Percentiles rank a stretch among this genome's conserved stretches.
Conservation (phyloP, 2,797 vertebrate genomes). For the Rachycentron canadum region DNA sequence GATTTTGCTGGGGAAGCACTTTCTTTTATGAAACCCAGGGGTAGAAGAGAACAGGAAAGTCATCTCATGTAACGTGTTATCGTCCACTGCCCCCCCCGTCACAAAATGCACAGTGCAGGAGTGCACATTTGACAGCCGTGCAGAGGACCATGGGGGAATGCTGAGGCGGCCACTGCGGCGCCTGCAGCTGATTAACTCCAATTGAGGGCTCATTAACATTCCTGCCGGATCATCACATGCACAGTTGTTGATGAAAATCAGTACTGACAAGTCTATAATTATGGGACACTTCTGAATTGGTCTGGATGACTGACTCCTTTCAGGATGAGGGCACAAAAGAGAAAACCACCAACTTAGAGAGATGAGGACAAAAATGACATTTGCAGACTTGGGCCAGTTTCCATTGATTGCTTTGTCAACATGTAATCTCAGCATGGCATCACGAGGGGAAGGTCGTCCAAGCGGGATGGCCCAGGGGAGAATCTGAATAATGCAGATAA, state of each 20-base stretch:
- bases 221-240: constrained; percentile 75
- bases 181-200: constrained; percentile 77
- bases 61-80: constrained; percentile 17
- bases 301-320: constrained; percentile 66
- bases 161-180: constrained; percentile 41
- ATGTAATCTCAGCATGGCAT: constrained; percentile 49
- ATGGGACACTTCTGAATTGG: constrained; percentile 73
- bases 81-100: constrained; percentile 27
- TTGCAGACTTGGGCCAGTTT: constrained; percentile 43
- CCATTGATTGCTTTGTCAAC: constrained; percentile 74
- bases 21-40: constrained; percentile 64
- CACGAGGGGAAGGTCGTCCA: constrained; percentile 45
- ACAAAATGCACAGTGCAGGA: constrained; percentile 1
- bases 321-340: constrained; percentile 41
- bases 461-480: constrained; percentile 43
- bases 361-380: constrained; percentile 55
- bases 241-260: constrained; percentile 81
- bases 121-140: constrained; percentile 39
- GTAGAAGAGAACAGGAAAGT: constrained; percentile 27
- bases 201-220: constrained; percentile 78
- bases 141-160: constrained; percentile 24
- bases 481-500: constrained; percentile 55
- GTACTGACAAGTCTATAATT: constrained; percentile 81
- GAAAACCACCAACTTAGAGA: constrained; percentile 20
- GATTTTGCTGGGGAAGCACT: constrained; percentile 60